Base-by-base conservation (phyloP, 2,797 vertebrate genomes). In the Leucoraja ocellata region DNA sequence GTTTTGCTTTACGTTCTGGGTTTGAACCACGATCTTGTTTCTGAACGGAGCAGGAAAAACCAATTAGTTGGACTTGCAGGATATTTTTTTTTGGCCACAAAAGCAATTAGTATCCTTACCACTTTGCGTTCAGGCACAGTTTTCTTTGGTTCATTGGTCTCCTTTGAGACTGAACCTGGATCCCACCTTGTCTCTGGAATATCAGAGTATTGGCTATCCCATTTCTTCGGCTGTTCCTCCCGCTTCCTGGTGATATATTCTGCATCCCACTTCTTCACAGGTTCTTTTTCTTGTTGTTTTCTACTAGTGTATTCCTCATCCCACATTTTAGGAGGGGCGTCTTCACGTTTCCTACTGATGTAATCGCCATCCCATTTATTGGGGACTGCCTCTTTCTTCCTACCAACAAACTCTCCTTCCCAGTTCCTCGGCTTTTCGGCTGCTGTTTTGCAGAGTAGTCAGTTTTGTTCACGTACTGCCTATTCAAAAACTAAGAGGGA, bases 401-500 rank as follows among this genome's bases (percentile, higher is more conserved):
- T 93, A 25, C 94, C 93, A 93, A 95, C 94, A 94, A 97, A 96
- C 93, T 97, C 97, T 0, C 95, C 95, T 95, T 97, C 97, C 97
- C 97, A 97, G 94, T 91, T 94, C 93, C 94, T 95, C 93, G 93
- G 94, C 90, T 93, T 95, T 94, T 95, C 96, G 3, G 93, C 95
- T 95, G 95, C 68, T 95, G 95, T 94, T 94, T 86, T 94, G 95
- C 93, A 23, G 71, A 39, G 74, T 94, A 95, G 94, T 97, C 96
- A 32, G 94, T 94, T 94, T 97, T 96, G 93, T 95, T 95, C 95
- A 96, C 93, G 95, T 96, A 97, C 93, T 95, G 96, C 95, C 97
- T 98, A 95, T 97, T 97, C 95, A 98, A 96, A 97, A 97, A 97
- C 98, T 98, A 93, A 39, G 93, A 94, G 93, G 94, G 94, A 79